phyloP scores from a whole-genome alignment of 2,888 invertebrate genomes.

The Pandemis cinnamomeana region DNA sequence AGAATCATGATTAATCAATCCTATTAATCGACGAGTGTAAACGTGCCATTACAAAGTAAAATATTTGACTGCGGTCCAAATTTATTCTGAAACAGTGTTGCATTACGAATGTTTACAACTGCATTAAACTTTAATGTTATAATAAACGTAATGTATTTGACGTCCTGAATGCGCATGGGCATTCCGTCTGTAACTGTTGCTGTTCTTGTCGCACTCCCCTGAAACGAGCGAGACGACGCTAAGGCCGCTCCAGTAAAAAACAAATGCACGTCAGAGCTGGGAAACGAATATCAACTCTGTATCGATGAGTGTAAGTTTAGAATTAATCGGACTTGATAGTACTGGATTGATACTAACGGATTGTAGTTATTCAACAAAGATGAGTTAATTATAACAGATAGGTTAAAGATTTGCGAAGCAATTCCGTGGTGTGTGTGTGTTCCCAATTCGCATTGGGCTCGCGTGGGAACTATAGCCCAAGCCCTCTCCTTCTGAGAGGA shows the following conservation, averaged over 20 bases:
- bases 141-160: conserved; percentile 20
- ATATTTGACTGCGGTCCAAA: conserved; percentile 27
- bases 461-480: too few species aligned
- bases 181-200: not conserved
- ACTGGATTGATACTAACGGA: too few species aligned
- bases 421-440: too few species aligned
- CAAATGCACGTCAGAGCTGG: not conserved
- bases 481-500: too few species aligned
- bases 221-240: conserved; percentile 4
- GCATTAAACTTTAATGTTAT: conserved; percentile 20
- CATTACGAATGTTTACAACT: conserved; percentile 14
- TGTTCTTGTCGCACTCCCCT: not conserved
- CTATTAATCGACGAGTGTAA: not conserved
- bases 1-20: not conserved
- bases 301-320: too few species aligned
- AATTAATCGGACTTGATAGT: too few species aligned
- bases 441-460: too few species aligned
- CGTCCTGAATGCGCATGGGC: conserved; percentile 19
- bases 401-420: too few species aligned
- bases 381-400: too few species aligned
- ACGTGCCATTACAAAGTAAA: not conserved
- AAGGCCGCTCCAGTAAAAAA: not conserved
- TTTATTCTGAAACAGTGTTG: conserved; percentile 25
- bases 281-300: not conserved
- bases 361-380: too few species aligned